Base-by-base conservation (phyloP, 2,888 invertebrate genomes). In the Pristionchus exspectatus region DNA sequence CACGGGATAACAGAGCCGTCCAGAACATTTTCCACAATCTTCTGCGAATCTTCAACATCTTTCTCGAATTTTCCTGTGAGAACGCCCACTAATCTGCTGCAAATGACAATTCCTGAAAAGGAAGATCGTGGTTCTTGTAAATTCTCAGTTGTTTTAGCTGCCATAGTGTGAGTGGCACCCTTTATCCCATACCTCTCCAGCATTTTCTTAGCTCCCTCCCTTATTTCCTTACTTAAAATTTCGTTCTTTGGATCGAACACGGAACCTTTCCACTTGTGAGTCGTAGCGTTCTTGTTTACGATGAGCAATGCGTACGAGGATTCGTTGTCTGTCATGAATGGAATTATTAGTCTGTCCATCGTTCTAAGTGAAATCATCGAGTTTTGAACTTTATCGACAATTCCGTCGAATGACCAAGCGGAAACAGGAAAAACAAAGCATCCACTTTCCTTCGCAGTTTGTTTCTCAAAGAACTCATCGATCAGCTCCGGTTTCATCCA, bases 361-460 rank as follows among this genome's bases (percentile, higher is more conserved):
- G 12, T 74, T 74, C 24, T 38, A 14, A 74, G n/a, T 9, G 74
- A 21, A 74, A 24, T 74, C 4, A 30, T 21, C 18, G 9, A 21
- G 12, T 38, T 74, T 38, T 74, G 74, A 38, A 38, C 21, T 21
- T 74, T 74, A 0, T 74, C 74, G 21, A 38, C 38, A 38, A 74
- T 44, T 74, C 74, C 74, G 21, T 38, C 74, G 10, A 21, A 38
- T 18, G 14, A 38, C 74, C 74, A 74, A 18, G 74, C 74, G 10
- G 74, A 21, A 38, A 74, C 74, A 38, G 81, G 81, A n/a, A 81
- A 81, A 44, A 81, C 10, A n/a, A 81, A 81, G 50, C 50, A n/a
- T 18, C 50, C 50, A 38, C 44, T 81, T 4, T 81, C 81, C 44
- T 81, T 44, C 24, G 10, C 81, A 50, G 24, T 50, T 4, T n/a